These are phyloP conservation scores for Rissa tridactyla DNA, from an alignment of 2,113 vertebrate genomes.

Conservation along the genomic window DNA sequence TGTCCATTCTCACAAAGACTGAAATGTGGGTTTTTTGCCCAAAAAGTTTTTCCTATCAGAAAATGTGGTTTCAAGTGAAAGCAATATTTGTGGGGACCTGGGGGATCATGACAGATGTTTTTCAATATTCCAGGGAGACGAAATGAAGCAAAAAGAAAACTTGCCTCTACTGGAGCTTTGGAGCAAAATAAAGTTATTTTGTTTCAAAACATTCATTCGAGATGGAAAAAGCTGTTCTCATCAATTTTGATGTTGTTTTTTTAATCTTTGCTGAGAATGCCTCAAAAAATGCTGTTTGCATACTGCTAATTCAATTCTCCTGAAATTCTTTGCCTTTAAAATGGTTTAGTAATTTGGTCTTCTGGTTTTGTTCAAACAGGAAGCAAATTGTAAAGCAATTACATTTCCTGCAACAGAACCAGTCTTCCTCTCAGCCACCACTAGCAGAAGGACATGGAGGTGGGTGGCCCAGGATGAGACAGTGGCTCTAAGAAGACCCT, in stretches of 20 bases:
- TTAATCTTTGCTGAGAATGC: not conserved
- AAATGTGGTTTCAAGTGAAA: conserved; percentile 27
- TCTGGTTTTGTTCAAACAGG: conserved; percentile 35
- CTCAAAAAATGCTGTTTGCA: conserved; percentile 10
- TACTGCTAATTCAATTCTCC: conserved; percentile 21
- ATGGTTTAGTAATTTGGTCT: not conserved
- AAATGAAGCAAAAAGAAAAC: conserved; percentile 63
- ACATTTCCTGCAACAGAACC: not conserved
- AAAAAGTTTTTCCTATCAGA: not conserved
- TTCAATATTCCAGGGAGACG: conserved; percentile 17
- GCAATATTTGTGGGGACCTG: not conserved
- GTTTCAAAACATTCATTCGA: conserved; percentile 46
- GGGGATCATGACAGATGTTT: not conserved
- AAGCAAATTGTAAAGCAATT: conserved; percentile 26
- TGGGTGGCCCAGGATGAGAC: not conserved
- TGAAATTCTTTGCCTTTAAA: conserved; percentile 7
- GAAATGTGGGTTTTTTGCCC: not conserved
- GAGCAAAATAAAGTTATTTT: conserved; percentile 36
- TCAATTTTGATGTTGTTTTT: not conserved
- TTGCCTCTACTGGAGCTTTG: conserved; percentile 40
- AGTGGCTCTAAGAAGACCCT: not conserved
- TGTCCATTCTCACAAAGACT: not conserved
- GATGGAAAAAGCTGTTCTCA: conserved; percentile 44
- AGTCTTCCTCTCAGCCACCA: not conserved
- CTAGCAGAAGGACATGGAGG: not conserved